These are phyloP conservation scores for Heterocephalus glaber DNA, from an alignment of 2,113 vertebrate species.

Conservation along the genomic window DNA sequence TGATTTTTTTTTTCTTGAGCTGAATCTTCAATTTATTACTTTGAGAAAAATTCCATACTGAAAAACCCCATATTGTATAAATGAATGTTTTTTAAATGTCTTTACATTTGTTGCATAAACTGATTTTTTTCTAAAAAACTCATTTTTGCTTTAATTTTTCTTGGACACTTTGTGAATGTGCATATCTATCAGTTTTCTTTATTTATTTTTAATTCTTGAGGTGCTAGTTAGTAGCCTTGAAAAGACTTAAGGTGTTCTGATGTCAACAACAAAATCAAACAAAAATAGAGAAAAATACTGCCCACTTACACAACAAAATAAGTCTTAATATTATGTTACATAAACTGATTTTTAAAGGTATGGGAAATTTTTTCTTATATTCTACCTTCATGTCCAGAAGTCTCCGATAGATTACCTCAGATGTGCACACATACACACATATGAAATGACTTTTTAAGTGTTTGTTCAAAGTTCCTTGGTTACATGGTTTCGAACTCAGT, in stretches of 20 bases:
- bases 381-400: neutral
- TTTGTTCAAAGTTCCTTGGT: neutral
- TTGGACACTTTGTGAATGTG: neutral
- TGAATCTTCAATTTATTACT: conserved; percentile 15
- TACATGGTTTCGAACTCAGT: neutral
- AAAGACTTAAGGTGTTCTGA: neutral
- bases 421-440: neutral
- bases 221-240: neutral
- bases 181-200: neutral
- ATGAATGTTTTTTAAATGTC: conserved; percentile 25
- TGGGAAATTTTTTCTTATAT: neutral
- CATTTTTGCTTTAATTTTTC: neutral
- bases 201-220: neutral
- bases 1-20: conserved; percentile 23
- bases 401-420: neutral
- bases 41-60: neutral
- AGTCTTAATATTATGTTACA: neutral
- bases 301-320: neutral
- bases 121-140: neutral
- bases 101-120: conserved; percentile 4
- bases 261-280: neutral
- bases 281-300: neutral
- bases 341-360: neutral
- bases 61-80: neutral
- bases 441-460: neutral